These are phyloP conservation scores for Engraulis encrasicolus DNA, from an alignment of 2,113 vertebrate species.

Conservation along the genomic window DNA sequence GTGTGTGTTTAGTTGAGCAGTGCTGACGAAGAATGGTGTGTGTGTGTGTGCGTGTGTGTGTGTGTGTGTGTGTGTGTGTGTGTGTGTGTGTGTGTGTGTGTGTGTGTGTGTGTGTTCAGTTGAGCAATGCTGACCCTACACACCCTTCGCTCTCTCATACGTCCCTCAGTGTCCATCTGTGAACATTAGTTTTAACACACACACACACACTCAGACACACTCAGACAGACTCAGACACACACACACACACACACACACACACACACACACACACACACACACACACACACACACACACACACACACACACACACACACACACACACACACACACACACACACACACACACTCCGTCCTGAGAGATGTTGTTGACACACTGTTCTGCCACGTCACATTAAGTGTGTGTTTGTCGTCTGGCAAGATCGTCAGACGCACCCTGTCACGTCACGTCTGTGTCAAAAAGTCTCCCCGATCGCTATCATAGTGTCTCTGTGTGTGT, in stretches of 20 bases:
- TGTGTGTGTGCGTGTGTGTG: background rate
- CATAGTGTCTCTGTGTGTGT: background rate
- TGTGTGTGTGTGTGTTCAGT: background rate
- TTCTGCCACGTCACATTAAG: slow-evolving; percentile 2
- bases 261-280: too few species aligned
- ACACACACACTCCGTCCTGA: background rate
- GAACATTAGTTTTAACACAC: background rate
- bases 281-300: background rate
- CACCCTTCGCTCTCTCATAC: background rate
- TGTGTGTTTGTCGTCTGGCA: background rate
- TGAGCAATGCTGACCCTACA: background rate
- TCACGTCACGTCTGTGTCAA: background rate
- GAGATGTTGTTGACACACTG: background rate
- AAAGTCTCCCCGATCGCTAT: background rate
- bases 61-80: background rate
- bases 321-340: too few species aligned
- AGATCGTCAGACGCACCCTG: background rate
- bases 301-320: background rate
- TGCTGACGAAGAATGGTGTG: background rate
- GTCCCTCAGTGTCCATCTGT: background rate
- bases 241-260: too few species aligned
- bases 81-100: background rate
- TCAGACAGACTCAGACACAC: too few species aligned
- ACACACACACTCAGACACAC: too few species aligned
- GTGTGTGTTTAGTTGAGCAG: background rate